Conservation (phyloP, 2,113 vertebrate genomes). For the Corvus cornix region DNA sequence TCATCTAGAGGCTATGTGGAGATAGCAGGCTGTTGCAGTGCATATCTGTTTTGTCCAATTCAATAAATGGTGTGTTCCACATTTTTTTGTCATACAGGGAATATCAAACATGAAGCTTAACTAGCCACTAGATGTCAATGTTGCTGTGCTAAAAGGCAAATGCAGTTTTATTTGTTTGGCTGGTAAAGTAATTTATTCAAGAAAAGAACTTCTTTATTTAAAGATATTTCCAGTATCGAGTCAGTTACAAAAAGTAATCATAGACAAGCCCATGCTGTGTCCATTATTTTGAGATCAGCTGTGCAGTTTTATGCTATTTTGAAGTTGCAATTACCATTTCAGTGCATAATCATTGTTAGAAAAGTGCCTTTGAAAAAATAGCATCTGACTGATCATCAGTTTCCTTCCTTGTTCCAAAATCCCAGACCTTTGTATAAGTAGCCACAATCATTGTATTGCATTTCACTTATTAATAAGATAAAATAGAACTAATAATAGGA, state of each 20-base stretch:
- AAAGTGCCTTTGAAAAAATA: slow-evolving; percentile 7
- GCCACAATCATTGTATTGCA: background rate
- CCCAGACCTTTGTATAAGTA: background rate
- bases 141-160: slow-evolving; percentile 21
- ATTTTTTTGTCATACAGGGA: background rate
- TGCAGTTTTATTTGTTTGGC: slow-evolving; percentile 46
- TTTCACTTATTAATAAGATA: background rate
- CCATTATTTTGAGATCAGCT: background rate
- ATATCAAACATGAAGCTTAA: background rate
- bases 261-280: background rate
- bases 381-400: background rate
- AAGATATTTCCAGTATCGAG: background rate
- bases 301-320: background rate
- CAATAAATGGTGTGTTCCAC: background rate
- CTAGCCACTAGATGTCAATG: slow-evolving; percentile 53
- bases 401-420: background rate
- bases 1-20: background rate
- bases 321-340: background rate
- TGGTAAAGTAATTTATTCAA: slow-evolving; percentile 9
- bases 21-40: background rate
- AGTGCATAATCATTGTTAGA: background rate
- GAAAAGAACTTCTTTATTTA: background rate
- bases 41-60: background rate
- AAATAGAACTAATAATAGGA: background rate
- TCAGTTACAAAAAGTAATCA: background rate